Conservation (phyloP, 2,113 vertebrate genomes). For the Ctenomys sociabilis region DNA sequence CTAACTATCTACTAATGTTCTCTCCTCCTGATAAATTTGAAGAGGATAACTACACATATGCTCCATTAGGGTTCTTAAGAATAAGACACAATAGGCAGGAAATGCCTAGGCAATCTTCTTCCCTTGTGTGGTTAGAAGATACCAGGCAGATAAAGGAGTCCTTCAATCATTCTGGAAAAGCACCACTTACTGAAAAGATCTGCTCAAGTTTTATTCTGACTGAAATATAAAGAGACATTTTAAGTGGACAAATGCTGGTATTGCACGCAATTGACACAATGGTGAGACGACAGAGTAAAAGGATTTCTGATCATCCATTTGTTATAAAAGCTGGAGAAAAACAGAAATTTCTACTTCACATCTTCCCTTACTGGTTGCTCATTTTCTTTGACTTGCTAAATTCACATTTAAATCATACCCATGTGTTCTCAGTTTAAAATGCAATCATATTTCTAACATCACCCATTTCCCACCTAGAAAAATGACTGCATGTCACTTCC, state of each 20-base stretch:
- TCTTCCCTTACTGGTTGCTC: not conserved
- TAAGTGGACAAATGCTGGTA: not conserved
- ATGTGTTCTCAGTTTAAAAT: slow-evolving; percentile 45
- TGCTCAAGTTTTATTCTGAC: slow-evolving; percentile 11
- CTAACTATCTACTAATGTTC: slow-evolving; percentile 61
- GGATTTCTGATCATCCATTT: slow-evolving; percentile 5
- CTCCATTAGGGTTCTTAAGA: slow-evolving; percentile 62
- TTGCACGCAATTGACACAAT: not conserved
- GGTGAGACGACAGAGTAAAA: not conserved
- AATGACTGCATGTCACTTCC: slow-evolving; percentile 13
- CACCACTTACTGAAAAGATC: slow-evolving; percentile 35
- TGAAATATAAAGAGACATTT: slow-evolving; percentile 47
- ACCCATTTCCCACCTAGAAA: slow-evolving; percentile 46
- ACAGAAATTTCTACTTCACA: slow-evolving; percentile 16
- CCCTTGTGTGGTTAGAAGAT: slow-evolving; percentile 12
- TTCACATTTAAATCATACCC: slow-evolving; percentile 58
- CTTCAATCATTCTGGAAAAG: slow-evolving; percentile 46
- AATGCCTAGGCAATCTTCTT: slow-evolving; percentile 54
- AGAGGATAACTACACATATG: slow-evolving; percentile 60
- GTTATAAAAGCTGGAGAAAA: slow-evolving; percentile 29
- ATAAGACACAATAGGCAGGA: slow-evolving; percentile 40
- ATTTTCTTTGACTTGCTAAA: slow-evolving; percentile 61
- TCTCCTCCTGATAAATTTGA: slow-evolving; percentile 65
- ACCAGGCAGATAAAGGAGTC: slow-evolving; percentile 39
- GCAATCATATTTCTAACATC: slow-evolving; percentile 38